Evolutionary conservation across 2,888 invertebrate species (phyloP), one percentile per base, ranked within the genome.

Genomic region (Dione juno): DNA sequence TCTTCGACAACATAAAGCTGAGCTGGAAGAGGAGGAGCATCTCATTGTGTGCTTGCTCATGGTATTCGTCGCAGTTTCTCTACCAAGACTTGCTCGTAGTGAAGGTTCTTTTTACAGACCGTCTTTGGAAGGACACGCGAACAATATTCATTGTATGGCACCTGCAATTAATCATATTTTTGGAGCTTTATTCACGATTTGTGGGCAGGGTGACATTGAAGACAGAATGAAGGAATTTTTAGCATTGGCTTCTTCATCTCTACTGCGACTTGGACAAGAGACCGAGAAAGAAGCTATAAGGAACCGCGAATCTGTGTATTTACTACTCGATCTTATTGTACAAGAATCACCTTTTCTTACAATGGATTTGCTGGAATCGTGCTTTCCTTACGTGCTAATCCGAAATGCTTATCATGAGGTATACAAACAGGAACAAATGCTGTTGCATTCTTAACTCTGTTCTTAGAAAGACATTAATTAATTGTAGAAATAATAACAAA

Each of bases 111-210:
- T 98, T 80, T 98, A 97, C 84, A 94, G 97, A 71, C 97, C 98
- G 0, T 97, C 97, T 0, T 91, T 97, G 70, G 96, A 97, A 92
- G 99, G 98, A 0, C 99, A 99, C 85, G 96, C 98, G n/a, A 99
- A 99, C 90, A 99, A 99, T 87, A 98, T 98, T 74, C 99, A 99
- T 87, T 99, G 99, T 84, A 97, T 99, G 94, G 98, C 99, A 1
- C 95, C 98, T 57, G 99, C 99, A 0, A 97, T 99, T 50, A 99
- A 98, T 84, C 97, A 97, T 79, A 97, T 99, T 74, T 99, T 99
- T 82, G 99, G 98, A 19, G 99, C 99, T 1, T 90, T 99, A 67
- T 99, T 99, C 83, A 98, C 98, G 1, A 97, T 99, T 78, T 98
- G 99, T 83, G 98, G 98, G 0, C 97, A 97, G 84, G 98, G 97